Evolutionary conservation across 2,888 invertebrate genomes (phyloP), one percentile per base, ranked within the genome.

Genomic region (Philonicus albiceps): DNA sequence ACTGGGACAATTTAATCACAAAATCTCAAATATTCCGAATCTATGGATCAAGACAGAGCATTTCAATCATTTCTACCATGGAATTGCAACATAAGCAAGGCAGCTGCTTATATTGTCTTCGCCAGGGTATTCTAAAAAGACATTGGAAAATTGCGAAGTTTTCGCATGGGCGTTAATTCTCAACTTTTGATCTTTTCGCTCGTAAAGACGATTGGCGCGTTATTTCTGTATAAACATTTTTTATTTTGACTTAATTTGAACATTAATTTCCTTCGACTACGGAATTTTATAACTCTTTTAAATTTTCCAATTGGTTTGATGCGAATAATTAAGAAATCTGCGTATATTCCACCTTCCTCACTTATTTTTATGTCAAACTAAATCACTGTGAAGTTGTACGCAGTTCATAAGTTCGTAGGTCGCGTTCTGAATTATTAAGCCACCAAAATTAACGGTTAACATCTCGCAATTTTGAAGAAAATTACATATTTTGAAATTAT

Each of bases 111-210:
- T 43, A 40, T 78, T 78, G 78, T 40, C 78, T 34, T 37, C 43
- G 76, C 37, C 37, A 7, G 43, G 19, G 16, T 40, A 11, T 43
- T 43, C 40, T 27, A 43, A 37, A 78, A 37, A 78, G 16, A 43
- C 40, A 78, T 40, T n/a, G 74, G 34, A 74, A 74, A 74, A n/a
- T 30, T 74, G 31, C 27, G 37, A 83, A 83, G 30, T 55, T 83
- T 64, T 64, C 64, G 81, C 27, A 83, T 83, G 81, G 81, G 81
- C 81, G 81, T 83, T 53, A 83, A 83, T 64, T 22, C 34, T 64
- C 31, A 83, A 22, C 19, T 31, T 49, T 16, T 53, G 53, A 27
- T 53, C 6, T 53, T 16, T 53, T 53, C 22, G 37, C 34, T 53
- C 27, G 27, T 31, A 7, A 40, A 40, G 8, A 27, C 34, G 16